Base-by-base conservation (phyloP, 2,888 invertebrate genomes). In the Zaprionus lineosus region DNA sequence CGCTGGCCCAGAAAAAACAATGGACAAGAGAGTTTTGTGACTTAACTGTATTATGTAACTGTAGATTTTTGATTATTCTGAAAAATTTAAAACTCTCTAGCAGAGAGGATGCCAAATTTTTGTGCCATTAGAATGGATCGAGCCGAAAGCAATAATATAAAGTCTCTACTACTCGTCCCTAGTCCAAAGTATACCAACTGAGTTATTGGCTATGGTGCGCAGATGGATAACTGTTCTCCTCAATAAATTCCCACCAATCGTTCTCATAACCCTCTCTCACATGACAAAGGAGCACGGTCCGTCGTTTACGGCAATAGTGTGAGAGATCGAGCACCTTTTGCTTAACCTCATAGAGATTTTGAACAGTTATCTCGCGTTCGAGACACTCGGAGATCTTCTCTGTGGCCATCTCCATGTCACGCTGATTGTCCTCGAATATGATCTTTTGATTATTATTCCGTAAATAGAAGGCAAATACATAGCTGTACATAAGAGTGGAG, bases 241-340 rank as follows among this genome's bases (percentile, higher is more conserved):
- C 96, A 90, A 94, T 95, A 90, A 96, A 97, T 87, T 96, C 96
- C 99, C 98, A 99, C 94, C 97, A 95, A 89, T 98, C 98, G 91
- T 97, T 97, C 90, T 99, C 99, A 90, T 98, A 98, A 60, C 99
- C 99, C 92, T 99, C 99, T 89, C 98, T 96, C 34, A 99, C 99
- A 90, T 99, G 99, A 89, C 97, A 97, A 83, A 99, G 92, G 66
- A 99, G 92, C 71, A 97, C 98, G 91, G 97, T 96, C 76, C 99
- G 94, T 87, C 99, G 94, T 90, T 96, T 96, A 91, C 99, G 98
- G 91, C 99, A 99, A 91, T 99, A 99, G 91, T 98, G 97, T 91
- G 34, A 91, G 89, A 66, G 97, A 88, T 98, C 98, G 91, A 98
- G 97, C 84, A 99, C 98, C 91, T 98, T 98, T 91, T 98, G 98